Percentiles rank a stretch among this genome's conserved stretches.
phyloP scores from a whole-genome alignment of 2,113 vertebrate genomes.

The Pelvicachromis taeniatus region DNA sequence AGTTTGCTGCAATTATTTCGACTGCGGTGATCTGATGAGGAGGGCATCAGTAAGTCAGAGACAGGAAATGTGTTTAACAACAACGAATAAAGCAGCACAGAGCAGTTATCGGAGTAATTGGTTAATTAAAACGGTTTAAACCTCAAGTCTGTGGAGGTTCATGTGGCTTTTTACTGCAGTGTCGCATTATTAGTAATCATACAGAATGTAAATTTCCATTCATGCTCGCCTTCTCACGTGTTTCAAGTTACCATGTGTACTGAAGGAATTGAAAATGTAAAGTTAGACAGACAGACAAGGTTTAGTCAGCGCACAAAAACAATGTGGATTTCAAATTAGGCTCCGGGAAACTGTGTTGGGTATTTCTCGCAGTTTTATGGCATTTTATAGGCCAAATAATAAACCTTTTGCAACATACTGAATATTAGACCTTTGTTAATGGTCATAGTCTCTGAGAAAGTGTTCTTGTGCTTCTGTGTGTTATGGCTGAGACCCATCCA shows the following conservation, averaged over 20 bases:
- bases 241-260: neutral
- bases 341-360: neutral
- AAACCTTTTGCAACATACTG: neutral
- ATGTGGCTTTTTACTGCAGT: neutral
- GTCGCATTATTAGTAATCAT: neutral
- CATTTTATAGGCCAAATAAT: neutral
- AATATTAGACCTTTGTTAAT: neutral
- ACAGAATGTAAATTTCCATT: neutral
- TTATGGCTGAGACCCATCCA: slow-evolving; percentile 23
- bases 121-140: slow-evolving; percentile 7
- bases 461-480: slow-evolving; percentile 5
- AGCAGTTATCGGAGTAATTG: neutral
- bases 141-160: neutral
- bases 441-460: neutral
- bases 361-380: neutral
- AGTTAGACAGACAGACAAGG: neutral
- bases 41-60: slow-evolving; percentile 8
- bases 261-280: neutral
- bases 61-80: slow-evolving; percentile 1
- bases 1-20: slow-evolving; percentile 35
- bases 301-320: neutral
- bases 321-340: neutral
- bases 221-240: neutral
- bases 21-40: slow-evolving; percentile 26
- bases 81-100: neutral